A percentile compares a stretch with the other conserved stretches of the same genome.
Conservation (phyloP, 2,797 vertebrate species). For the Pogonophryne albipinna region DNA sequence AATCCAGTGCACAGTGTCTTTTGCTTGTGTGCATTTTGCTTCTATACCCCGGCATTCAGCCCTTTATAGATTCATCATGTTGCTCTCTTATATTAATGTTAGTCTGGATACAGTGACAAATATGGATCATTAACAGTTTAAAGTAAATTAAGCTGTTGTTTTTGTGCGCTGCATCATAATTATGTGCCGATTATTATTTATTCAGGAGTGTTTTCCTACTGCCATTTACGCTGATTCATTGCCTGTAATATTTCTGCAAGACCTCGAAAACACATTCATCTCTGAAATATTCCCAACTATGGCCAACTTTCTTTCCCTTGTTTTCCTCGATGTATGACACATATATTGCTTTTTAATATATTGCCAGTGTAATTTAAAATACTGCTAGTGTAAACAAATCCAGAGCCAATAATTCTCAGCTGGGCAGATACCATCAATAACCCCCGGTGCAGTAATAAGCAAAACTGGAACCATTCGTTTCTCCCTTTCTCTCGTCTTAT, state of each 20-base stretch:
- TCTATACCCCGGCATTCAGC: neutral
- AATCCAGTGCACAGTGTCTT: neutral
- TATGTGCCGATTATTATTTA: conserved; percentile 73
- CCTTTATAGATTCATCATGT: conserved; percentile 27
- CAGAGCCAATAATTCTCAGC: conserved; percentile 44
- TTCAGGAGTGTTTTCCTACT: conserved; percentile 66
- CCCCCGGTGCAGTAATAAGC: conserved; percentile 20
- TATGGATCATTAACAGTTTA: conserved; percentile 59
- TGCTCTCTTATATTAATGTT: conserved; percentile 37
- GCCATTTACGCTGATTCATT: conserved; percentile 77
- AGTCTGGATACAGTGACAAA: conserved; percentile 40
- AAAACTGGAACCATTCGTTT: conserved; percentile 45
- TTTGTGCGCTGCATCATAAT: conserved; percentile 69
- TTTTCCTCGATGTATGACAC: conserved; percentile 54
- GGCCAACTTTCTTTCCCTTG: conserved; percentile 2
- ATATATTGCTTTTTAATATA: conserved; percentile 72
- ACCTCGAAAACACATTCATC: conserved; percentile 76
- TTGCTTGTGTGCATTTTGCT: conserved; percentile 13
- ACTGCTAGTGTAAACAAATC: conserved; percentile 67
- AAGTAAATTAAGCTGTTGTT: conserved; percentile 72
- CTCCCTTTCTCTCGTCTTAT: conserved; percentile 34
- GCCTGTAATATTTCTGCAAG: conserved; percentile 71
- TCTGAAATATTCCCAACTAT: conserved; percentile 44
- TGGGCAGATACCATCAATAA: conserved; percentile 61
- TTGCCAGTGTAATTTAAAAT: conserved; percentile 62